These are phyloP conservation scores for Salvelinus fontinalis DNA, from an alignment of 2,113 vertebrate species.

Conservation along the genomic window DNA sequence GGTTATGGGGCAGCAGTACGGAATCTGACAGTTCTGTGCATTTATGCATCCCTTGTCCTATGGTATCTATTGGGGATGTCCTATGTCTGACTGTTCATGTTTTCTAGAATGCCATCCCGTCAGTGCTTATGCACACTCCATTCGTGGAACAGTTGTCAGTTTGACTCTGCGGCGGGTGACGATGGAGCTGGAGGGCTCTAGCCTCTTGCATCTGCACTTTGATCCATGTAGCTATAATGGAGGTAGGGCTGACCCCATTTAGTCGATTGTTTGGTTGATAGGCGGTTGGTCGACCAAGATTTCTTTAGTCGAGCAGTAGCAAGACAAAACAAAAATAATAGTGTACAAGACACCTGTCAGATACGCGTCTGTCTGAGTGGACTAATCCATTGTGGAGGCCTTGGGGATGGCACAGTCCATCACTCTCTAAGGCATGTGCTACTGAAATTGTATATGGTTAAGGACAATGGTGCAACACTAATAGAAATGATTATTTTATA, in stretches of 20 bases:
- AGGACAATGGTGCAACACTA: too few species aligned
- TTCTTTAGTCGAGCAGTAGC: too few species aligned
- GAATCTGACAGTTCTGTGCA: too few species aligned
- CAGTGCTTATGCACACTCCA: constrained; percentile 6
- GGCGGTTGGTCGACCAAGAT: constrained; percentile 20
- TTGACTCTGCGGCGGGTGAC: constrained; percentile 37
- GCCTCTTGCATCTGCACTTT: constrained; percentile 37
- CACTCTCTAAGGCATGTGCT: constrained; percentile 28
- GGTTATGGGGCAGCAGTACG: too few species aligned
- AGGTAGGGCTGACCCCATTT: neutral
- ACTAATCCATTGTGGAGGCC: too few species aligned
- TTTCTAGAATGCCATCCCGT: constrained; percentile 39
- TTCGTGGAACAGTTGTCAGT: constrained; percentile 34
- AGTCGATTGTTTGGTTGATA: constrained; percentile 13
- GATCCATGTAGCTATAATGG: constrained; percentile 23
- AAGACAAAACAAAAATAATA: too few species aligned
- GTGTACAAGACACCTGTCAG: too few species aligned
- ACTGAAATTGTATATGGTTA: too few species aligned
- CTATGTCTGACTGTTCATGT: neutral
- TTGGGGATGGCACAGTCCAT: neutral
- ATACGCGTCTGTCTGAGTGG: too few species aligned
- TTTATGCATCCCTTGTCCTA: neutral
- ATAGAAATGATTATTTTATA: too few species aligned
- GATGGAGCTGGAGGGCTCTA: constrained; percentile 7
- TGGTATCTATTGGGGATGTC: neutral